Evolutionary conservation across 2,888 invertebrate genomes (phyloP), one percentile per base, ranked within the genome.

Genomic region (Gibbula magus): DNA sequence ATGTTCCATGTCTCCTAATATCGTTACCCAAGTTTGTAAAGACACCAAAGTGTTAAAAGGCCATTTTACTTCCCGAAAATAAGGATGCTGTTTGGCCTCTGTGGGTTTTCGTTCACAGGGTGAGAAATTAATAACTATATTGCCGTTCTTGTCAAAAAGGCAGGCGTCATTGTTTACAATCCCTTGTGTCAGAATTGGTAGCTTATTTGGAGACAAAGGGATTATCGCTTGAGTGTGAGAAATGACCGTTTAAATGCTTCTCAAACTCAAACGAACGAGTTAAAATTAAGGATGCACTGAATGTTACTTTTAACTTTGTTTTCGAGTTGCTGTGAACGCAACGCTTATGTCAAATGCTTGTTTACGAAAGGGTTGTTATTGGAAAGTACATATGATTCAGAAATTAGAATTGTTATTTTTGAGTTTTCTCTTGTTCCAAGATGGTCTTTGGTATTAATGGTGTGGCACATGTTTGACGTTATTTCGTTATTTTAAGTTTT

Each of bases 1-100:
- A 22, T 29, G 61, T 61, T 29, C 25, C 10, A 13, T 25, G 16
- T 18, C 61, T 18, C 20, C 29, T 61, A 61, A 61, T 61, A 61
- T 22, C 61, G 22, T 61, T 61, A 29, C 61, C 61, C 29, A 61
- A 18, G 45, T 45, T 61, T 61, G 61, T 13, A 61, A 61, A 61
- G 29, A 61, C 61, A 61, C 61, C 25, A 13, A 61, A 25, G 61
- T 61, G 61, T 61, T 61, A 61, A 61, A 61, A 61, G 61, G 61
- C 61, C 61, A 61, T n/a, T 25, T 25, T 25, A n/a, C 61, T 61
- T 61, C 61, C 61, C 61, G 61, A 61, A 61, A 61, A 61, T 29
- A 29, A 29, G 16, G 25, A 61, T 25, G 29, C 29, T 29, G 61
- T 61, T 61, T 61, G 61, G 22, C 25, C 22, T 61, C 10, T 25